These are phyloP conservation scores for Scaptodrosophila lebanonensis DNA, from an alignment of 1,140 invertebrate genomes.

Conservation along the genomic window DNA sequence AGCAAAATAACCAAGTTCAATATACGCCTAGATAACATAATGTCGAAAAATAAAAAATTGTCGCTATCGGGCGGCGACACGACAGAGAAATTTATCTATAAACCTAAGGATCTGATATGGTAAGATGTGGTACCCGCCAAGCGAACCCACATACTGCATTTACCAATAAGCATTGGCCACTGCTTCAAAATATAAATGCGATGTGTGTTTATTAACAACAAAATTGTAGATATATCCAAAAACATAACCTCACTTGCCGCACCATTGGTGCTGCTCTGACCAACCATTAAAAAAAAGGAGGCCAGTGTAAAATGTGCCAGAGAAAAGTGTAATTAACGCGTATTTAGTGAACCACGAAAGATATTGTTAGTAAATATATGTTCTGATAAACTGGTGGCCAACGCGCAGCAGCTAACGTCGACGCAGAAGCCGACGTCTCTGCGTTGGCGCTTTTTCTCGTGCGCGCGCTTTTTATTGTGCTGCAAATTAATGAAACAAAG, in stretches of 20 bases:
- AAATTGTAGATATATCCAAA: conserved; percentile 14
- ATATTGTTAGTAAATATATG: conserved; percentile 4
- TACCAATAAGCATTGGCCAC: not conserved
- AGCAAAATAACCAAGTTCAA: conserved; percentile 71
- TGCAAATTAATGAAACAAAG: not conserved
- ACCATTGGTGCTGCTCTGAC: conserved; percentile 19
- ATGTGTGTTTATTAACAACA: not conserved
- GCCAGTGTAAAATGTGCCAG: conserved; percentile 27
- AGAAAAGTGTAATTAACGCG: conserved; percentile 33
- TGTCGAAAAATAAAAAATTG: conserved; percentile 76
- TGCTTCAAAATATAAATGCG: conserved; percentile 3
- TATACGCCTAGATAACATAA: conserved; percentile 71
- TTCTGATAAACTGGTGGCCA: conserved; percentile 1
- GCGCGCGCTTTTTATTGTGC: conserved; percentile 40
- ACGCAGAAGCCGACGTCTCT: conserved; percentile 36
- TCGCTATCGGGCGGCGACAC: conserved; percentile 68
- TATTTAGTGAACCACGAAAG: conserved; percentile 11
- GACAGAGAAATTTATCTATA: conserved; percentile 71
- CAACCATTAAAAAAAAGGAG: conserved; percentile 24
- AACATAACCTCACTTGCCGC: conserved; percentile 60
- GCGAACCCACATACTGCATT: conserved; percentile 11
- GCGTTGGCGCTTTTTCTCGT: conserved; percentile 72
- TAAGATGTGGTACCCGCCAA: conserved; percentile 35
- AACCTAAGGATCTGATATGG: conserved; percentile 75
- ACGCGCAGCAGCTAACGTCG: conserved; percentile 1